Evolutionary conservation across 2,113 vertebrate genomes (phyloP).

Genomic region (Rhagologus leucostigma): DNA sequence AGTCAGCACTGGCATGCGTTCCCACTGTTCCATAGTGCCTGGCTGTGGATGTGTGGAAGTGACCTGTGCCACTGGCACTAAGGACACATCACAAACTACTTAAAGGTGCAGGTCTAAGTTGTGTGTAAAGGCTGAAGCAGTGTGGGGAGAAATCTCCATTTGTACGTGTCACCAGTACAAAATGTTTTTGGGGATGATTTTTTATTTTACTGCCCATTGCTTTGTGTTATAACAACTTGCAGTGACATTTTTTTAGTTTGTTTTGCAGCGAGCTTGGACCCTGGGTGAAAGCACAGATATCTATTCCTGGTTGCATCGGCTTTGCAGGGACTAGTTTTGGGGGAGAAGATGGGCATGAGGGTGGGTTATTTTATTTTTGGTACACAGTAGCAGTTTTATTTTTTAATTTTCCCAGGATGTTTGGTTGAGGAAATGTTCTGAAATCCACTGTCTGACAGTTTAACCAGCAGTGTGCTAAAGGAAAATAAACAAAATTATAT

Average conservation of each 20-base stretch:
- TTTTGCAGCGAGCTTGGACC: conserved; percentile 16
- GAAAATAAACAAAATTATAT: conserved; percentile 62
- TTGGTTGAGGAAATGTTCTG: conserved; percentile 53
- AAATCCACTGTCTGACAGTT: conserved; percentile 49
- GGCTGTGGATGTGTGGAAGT: neutral
- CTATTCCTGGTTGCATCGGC: conserved; percentile 12
- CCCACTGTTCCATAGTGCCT: fast-evolving
- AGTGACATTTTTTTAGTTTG: conserved; percentile 43
- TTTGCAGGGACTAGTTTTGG: neutral
- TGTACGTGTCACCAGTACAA: conserved; percentile 8
- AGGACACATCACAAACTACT: neutral
- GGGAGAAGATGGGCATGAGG: neutral
- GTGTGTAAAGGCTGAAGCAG: conserved; percentile 25
- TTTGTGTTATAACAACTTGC: conserved; percentile 72
- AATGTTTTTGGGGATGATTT: conserved; percentile 50
- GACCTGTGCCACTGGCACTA: neutral
- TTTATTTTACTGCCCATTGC: conserved; percentile 59
- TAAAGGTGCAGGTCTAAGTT: conserved; percentile 4
- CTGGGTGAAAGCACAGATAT: conserved; percentile 30
- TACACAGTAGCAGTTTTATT: conserved; percentile 19
- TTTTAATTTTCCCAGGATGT: conserved; percentile 31
- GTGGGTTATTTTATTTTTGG: conserved; percentile 55
- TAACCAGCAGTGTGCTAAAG: conserved; percentile 48
- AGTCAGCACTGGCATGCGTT: neutral
- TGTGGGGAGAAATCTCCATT: conserved; percentile 16